These are phyloP conservation scores for Kryptolebias marmoratus DNA, from an alignment of 2,113 vertebrate species.

Conservation along the genomic window DNA sequence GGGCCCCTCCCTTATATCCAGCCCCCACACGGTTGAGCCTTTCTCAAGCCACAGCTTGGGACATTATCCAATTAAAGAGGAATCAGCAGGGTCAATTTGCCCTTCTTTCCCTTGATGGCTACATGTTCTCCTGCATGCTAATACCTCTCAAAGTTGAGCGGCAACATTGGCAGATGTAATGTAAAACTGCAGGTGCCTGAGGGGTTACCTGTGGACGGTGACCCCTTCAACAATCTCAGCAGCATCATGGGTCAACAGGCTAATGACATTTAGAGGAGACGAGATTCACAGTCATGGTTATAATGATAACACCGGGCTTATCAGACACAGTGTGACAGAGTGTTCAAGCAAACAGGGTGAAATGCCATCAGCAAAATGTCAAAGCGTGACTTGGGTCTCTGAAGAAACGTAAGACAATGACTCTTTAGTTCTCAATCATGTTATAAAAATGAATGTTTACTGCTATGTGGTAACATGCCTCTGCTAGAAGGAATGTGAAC, in stretches of 20 bases:
- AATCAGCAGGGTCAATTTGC: constrained; percentile 76
- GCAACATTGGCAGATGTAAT: constrained; percentile 50
- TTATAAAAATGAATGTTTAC: constrained; percentile 56
- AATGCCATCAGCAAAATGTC: constrained; percentile 75
- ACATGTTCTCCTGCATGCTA: constrained; percentile 70
- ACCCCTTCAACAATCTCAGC: constrained; percentile 50
- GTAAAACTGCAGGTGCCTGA: constrained; percentile 44
- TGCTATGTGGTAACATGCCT: constrained; percentile 35
- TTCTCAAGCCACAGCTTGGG: constrained; percentile 62
- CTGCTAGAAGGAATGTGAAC: not conserved
- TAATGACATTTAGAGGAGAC: constrained; percentile 59
- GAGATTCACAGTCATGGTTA: constrained; percentile 57
- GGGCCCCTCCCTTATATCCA: constrained; percentile 21
- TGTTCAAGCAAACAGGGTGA: constrained; percentile 56
- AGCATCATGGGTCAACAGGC: constrained; percentile 57
- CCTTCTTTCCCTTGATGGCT: constrained; percentile 65
- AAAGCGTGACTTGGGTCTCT: constrained; percentile 63
- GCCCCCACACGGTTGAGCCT: constrained; percentile 43
- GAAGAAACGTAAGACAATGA: constrained; percentile 44
- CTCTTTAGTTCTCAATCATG: constrained; percentile 55
- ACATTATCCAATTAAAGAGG: constrained; percentile 73
- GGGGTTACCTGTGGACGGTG: constrained; percentile 40
- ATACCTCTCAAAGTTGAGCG: constrained; percentile 58
- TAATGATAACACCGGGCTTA: constrained; percentile 60
- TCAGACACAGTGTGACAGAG: constrained; percentile 53